Percentiles rank a stretch among this genome's conserved stretches.
Evolutionary conservation across 2,888 invertebrate species (phyloP).

Genomic region (Drosophila aldrichi): DNA sequence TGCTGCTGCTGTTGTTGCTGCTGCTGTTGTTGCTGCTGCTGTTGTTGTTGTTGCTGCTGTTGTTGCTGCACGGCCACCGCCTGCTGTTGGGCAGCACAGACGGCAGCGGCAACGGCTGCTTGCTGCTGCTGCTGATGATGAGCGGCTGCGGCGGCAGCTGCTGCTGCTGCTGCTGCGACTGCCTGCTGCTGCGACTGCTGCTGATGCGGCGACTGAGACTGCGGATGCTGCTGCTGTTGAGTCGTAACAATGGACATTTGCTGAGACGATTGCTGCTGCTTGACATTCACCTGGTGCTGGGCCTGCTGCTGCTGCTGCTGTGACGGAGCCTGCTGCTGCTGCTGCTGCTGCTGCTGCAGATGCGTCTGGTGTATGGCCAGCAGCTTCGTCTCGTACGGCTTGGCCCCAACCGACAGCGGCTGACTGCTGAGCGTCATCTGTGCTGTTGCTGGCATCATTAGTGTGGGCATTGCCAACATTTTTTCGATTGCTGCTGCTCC

Average conservation of each 20-base stretch:
- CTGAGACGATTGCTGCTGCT: conserved; percentile 82
- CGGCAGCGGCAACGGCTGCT: conserved; percentile 78
- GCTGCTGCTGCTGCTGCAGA: conserved; percentile 83
- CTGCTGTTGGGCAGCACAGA: conserved; percentile 82
- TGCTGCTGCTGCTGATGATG: conserved; percentile 82
- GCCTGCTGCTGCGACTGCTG: conserved; percentile 79
- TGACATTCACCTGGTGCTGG: conserved; percentile 53
- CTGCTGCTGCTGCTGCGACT: conserved; percentile 78
- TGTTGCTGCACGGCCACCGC: conserved; percentile 83
- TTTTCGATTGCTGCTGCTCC: conserved; percentile 56
- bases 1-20: conserved; percentile 54
- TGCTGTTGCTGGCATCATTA: conserved; percentile 86
- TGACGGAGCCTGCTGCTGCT: conserved; percentile 74
- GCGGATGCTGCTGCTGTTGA: conserved; percentile 81
- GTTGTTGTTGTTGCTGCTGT: conserved; percentile 83
- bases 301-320: conserved; percentile 71
- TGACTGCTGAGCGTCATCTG: conserved; percentile 86
- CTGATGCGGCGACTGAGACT: conserved; percentile 77
- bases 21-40: conserved; percentile 73
- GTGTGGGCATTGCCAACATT: conserved; percentile 86
- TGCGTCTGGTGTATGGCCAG: conserved; percentile 86
- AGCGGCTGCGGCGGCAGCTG: conserved; percentile 78
- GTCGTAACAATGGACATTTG: conserved; percentile 79
- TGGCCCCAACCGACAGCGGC: conserved; percentile 84
- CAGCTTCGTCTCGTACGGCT: conserved; percentile 85